These are phyloP conservation scores for Ibidorhyncha struthersii DNA, from an alignment of 2,113 vertebrate genomes.

Conservation along the genomic window DNA sequence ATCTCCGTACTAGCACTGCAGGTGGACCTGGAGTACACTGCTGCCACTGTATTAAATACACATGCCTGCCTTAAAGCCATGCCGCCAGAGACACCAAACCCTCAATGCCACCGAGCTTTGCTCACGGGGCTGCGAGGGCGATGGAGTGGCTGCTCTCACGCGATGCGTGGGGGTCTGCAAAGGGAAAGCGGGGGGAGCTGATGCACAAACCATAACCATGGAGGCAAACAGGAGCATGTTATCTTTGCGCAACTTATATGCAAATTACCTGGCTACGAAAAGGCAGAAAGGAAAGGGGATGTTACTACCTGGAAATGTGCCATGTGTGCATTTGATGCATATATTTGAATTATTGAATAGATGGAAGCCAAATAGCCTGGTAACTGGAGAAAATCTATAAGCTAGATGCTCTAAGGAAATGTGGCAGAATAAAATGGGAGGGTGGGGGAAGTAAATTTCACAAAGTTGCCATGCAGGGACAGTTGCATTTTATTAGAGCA, in stretches of 20 bases:
- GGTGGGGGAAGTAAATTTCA: background rate
- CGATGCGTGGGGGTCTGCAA: accelerated
- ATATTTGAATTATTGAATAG: background rate
- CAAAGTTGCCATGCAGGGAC: background rate
- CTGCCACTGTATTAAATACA: background rate
- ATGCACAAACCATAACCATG: background rate
- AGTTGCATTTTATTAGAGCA: background rate
- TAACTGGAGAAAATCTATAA: constrained; percentile 13
- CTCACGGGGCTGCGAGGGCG: accelerated
- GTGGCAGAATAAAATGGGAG: background rate
- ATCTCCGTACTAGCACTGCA: accelerated
- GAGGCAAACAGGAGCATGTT: background rate
- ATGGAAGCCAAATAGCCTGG: background rate
- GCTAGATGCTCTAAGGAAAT: background rate
- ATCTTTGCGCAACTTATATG: background rate
- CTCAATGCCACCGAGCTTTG: background rate
- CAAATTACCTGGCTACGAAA: background rate
- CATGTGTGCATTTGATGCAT: background rate
- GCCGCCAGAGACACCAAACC: background rate
- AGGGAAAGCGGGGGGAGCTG: background rate
- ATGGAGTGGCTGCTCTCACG: background rate
- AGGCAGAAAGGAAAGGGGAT: background rate
- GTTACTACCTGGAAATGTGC: background rate
- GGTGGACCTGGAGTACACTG: background rate
- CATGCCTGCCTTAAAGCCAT: background rate